phyloP scores from a whole-genome alignment of 2,113 vertebrate species.

The Sebastes schlegelii region DNA sequence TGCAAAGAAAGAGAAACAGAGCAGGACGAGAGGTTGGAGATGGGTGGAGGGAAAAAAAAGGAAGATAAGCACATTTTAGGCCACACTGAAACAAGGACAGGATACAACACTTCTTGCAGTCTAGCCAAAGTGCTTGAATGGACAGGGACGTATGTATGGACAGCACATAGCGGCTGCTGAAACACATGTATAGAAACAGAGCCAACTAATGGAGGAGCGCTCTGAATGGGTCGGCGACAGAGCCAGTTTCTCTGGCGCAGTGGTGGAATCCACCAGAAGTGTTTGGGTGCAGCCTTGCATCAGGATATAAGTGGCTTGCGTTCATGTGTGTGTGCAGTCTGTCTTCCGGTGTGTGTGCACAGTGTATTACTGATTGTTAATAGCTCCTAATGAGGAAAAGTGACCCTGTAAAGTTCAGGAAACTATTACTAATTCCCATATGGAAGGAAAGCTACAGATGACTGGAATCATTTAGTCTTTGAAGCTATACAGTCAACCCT shows the following conservation, averaged over 20 bases:
- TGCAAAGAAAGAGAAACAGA: constrained; percentile 43
- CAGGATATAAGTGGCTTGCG: neutral
- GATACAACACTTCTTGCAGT: constrained; percentile 27
- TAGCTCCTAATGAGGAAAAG: constrained; percentile 5
- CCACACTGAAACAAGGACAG: constrained; percentile 23
- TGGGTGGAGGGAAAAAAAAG: constrained; percentile 14
- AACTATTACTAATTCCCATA: constrained; percentile 4
- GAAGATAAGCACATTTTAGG: constrained; percentile 36
- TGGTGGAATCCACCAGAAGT: constrained; percentile 47
- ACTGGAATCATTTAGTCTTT: neutral
- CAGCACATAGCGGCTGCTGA: constrained; percentile 63
- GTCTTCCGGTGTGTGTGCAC: neutral
- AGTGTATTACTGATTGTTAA: neutral
- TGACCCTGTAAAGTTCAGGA: constrained; percentile 11
- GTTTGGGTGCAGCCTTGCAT: neutral
- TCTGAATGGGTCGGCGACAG: constrained; percentile 41
- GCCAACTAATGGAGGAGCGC: constrained; percentile 49
- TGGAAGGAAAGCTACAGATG: neutral
- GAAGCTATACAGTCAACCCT: neutral
- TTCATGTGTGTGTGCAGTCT: neutral
- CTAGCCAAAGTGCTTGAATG: constrained; percentile 56
- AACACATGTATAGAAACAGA: constrained; percentile 56
- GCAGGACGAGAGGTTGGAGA: neutral
- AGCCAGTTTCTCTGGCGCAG: constrained; percentile 49
- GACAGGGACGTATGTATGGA: constrained; percentile 52